Conservation (phyloP, 64 coral and sea anemone genomes). For the Montipora cactus region DNA sequence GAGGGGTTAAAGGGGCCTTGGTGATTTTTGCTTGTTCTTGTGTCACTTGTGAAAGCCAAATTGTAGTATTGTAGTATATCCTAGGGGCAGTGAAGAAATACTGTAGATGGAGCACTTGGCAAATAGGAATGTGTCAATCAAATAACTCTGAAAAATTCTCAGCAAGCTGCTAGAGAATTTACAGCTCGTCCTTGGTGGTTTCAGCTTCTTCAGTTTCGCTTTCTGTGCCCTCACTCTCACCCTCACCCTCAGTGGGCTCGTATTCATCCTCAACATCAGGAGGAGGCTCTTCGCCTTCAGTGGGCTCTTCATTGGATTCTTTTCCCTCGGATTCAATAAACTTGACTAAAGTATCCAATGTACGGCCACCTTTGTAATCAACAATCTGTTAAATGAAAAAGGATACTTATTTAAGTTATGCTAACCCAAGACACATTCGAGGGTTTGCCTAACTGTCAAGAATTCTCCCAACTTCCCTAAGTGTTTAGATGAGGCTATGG, state of each 20-base stretch:
- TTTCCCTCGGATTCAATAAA: slow-evolving; percentile 95
- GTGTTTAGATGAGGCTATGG: too few relatives aligned
- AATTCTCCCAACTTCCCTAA: too few relatives aligned
- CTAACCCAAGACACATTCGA: too few relatives aligned
- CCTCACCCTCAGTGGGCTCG: slow-evolving; percentile 41
- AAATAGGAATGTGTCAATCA: not conserved
- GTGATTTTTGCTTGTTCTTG: not conserved
- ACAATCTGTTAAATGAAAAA: slow-evolving; percentile 73
- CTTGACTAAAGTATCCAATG: slow-evolving; percentile 88
- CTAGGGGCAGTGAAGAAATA: not conserved
- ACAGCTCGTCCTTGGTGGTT: slow-evolving; percentile 82
- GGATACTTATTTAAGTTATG: not conserved
- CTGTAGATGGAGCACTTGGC: not conserved
- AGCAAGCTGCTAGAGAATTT: not conserved
- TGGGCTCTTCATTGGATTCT: slow-evolving; percentile 64
- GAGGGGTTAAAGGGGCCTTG: too few relatives aligned
- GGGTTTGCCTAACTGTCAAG: too few relatives aligned
- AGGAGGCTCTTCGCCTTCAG: slow-evolving; percentile 75
- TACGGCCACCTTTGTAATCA: slow-evolving; percentile 97
- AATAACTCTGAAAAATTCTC: slow-evolving; percentile 27
- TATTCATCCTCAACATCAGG: slow-evolving; percentile 77
- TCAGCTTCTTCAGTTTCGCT: slow-evolving; percentile 32
- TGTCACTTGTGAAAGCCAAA: not conserved
- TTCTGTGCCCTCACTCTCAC: not conserved
- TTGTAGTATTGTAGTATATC: not conserved